Evolutionary conservation across 2,113 vertebrate species (phyloP).

Genomic region (Sturnus vulgaris): DNA sequence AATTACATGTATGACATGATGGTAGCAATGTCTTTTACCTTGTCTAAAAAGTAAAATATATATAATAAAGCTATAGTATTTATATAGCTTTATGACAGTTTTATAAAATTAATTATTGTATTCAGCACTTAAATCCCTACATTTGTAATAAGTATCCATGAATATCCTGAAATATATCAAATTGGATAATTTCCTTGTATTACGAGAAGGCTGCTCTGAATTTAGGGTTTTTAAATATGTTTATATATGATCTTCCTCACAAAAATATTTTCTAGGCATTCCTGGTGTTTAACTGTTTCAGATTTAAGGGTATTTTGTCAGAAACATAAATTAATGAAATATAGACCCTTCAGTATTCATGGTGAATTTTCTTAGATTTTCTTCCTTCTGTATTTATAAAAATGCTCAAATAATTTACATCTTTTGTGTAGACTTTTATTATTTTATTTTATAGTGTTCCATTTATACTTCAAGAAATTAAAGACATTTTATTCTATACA

Average conservation of each 20-base stretch:
- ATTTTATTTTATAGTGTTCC: background rate
- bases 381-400: background rate
- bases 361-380: background rate
- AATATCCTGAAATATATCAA: background rate
- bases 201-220: background rate
- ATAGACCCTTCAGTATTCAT: background rate
- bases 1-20: background rate
- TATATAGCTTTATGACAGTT: background rate
- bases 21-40: background rate
- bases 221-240: background rate
- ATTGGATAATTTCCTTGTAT: background rate
- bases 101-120: background rate
- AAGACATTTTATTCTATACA: background rate
- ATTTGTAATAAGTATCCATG: background rate
- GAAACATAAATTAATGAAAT: background rate
- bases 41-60: background rate
- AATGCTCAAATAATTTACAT: background rate
- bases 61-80: background rate
- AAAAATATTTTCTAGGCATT: background rate
- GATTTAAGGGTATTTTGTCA: background rate
- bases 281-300: background rate
- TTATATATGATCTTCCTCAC: background rate
- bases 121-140: background rate
- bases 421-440: background rate
- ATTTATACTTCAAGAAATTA: background rate